These are phyloP conservation scores for Xanthia togata DNA, from an alignment of 2,888 invertebrate genomes.

Conservation along the genomic window DNA sequence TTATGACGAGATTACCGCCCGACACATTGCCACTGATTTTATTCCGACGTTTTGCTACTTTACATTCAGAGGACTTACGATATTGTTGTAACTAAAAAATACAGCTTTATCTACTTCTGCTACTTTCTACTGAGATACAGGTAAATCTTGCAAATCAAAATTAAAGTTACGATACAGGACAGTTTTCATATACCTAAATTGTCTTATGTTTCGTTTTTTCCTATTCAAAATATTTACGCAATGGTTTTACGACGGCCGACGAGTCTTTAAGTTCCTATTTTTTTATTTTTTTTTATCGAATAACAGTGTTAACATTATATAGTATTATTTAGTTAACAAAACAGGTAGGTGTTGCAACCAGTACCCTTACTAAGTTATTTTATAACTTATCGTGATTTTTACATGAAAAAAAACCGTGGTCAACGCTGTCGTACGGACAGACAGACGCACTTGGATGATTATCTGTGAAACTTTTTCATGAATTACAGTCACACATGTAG, in stretches of 20 bases:
- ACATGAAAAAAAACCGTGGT: neutral
- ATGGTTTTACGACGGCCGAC: neutral
- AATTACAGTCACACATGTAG: constrained; percentile 59
- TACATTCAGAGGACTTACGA: constrained; percentile 37
- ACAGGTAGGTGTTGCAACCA: too few species aligned
- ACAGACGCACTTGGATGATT: neutral
- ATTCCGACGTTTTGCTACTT: constrained; percentile 48
- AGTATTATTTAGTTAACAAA: too few species aligned
- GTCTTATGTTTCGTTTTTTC: neutral
- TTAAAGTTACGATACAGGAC: neutral
- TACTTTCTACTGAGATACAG: neutral
- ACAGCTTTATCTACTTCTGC: neutral
- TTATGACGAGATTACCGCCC: constrained; percentile 55
- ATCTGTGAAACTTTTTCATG: constrained; percentile 24
- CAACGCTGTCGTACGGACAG: neutral
- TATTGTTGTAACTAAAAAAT: constrained; percentile 12
- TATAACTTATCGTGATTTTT: too few species aligned
- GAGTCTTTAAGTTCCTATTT: neutral
- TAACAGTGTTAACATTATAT: too few species aligned
- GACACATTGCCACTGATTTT: constrained; percentile 52
- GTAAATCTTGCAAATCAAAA: constrained; percentile 5
- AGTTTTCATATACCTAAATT: constrained; percentile 1
- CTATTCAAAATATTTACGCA: neutral
- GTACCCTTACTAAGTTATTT: too few species aligned
- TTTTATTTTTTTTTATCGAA: too few species aligned